Evolutionary conservation across 2,888 invertebrate genomes (phyloP), one percentile per base, ranked within the genome.

Genomic region (Platycnemis pennipes): DNA sequence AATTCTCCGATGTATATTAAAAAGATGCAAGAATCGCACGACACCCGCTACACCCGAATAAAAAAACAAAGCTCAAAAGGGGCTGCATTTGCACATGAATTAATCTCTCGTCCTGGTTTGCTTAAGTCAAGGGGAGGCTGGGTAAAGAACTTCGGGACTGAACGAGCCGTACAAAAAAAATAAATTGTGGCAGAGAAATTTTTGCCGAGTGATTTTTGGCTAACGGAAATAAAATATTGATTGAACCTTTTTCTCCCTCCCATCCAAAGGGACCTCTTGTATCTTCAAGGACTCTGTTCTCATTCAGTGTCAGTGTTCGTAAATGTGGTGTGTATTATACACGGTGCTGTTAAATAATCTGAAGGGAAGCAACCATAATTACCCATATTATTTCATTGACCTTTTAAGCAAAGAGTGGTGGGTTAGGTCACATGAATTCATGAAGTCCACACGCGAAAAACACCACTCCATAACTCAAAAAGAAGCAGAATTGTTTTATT

Each of bases 1-100:
- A 91, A 91, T 91, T 91, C 26, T 44, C 26, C 44, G 42, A 44
- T 91, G 44, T 91, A 63, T 44, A 91, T 91, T 63, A 91, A 91
- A 91, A 63, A 31, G 56, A 91, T 56, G 31, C 91, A 42, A 44
- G 63, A 63, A 91, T 91, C 91, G 91, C 44, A 44, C n/a, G 13
- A 91, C 56, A n/a, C 11, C n/a, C 44, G 63, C 44, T 44, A 31
- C n/a, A n/a, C 11, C 13, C 46, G 19, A 88, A 16, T 2, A 53
- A 53, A 89, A 53, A 53, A 44, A 69, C 2, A n/a, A 5, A n/a
- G 42, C 42, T n/a, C n/a, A 91, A 91, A 69, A 42, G 22, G 19
- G 2, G 13, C 31, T 37, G 22, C 31, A 89, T 89, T 53, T 89
- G 88, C 53, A 53, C 77, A 77, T 77, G 77, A 77, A 77, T 77